Base-by-base conservation (phyloP, 2,888 invertebrate genomes). In the Sphaeridia pumilis region DNA sequence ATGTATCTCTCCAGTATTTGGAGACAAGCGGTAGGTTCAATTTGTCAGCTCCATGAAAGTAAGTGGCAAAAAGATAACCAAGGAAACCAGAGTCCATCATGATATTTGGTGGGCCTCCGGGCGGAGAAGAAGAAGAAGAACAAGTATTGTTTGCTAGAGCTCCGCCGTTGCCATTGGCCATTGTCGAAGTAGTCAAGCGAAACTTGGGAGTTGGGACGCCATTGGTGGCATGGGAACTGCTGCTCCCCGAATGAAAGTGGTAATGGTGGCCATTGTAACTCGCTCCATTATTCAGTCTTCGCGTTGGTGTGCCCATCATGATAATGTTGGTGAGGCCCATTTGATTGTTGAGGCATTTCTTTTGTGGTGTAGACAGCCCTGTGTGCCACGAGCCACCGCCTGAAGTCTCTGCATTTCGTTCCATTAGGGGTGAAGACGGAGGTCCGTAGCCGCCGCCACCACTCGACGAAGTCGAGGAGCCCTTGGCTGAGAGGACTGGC, bases 71-170 rank as follows among this genome's bases (percentile, higher is more conserved):
- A 73, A 93, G 87, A 67, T 78, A 79, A 54, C 80, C 78, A 35
- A 94, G 78, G 71, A 93, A 93, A 60, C 81, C 78, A 64, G 89
- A 88, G 69, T 93, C 90, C 67, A 80, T 75, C 70, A 52, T 46
- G 49, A 34, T 57, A 54, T 34, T 57, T n/a, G n/a, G n/a, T n/a
- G n/a, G n/a, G n/a, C n/a, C n/a, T n/a, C n/a, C n/a, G n/a, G n/a
- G n/a, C n/a, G n/a, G n/a, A 52, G 46, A 49, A 42, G 35, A 38
- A 46, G 38, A n/a, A 42, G 52, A 46, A 46, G 46, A 34, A 49
- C 49, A 49, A 50, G 34, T 38, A 17, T 7, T 14, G 7, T 5
- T 17, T 38, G 38, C 38, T n/a, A n/a, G n/a, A n/a, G n/a, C n/a
- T n/a, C n/a, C n/a, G n/a, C n/a, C n/a, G n/a, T n/a, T n/a, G n/a